Percentiles rank a stretch among this genome's conserved stretches.
Evolutionary conservation across 2,113 vertebrate genomes (phyloP).

Genomic region (Protobothrops flavoviridis): DNA sequence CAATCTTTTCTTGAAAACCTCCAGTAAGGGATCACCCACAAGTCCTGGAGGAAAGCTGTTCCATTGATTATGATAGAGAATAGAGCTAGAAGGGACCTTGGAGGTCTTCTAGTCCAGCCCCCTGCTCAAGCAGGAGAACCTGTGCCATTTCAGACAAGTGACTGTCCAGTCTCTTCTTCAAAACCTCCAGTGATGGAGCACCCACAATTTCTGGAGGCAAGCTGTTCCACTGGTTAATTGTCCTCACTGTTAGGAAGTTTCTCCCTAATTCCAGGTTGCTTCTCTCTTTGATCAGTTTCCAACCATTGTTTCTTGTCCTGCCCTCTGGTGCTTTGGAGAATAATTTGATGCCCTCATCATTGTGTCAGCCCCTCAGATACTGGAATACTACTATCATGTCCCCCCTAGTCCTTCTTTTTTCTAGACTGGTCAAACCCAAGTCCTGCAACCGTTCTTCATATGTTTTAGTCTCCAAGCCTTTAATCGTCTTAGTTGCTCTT

Average conservation of each 20-base stretch:
- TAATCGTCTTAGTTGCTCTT: too few species aligned
- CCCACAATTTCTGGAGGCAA: rapidly evolving
- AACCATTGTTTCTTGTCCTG: background rate
- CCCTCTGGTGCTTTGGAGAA: background rate
- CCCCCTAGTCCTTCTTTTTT: background rate
- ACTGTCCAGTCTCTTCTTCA: background rate
- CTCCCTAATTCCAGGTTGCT: background rate
- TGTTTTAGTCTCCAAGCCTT: background rate
- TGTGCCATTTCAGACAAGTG: background rate
- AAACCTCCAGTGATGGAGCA: background rate
- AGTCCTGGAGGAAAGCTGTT: too few species aligned
- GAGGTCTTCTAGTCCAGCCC: background rate
- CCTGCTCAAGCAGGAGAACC: background rate
- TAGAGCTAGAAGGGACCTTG: background rate
- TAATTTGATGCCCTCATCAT: background rate
- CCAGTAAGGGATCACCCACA: too few species aligned
- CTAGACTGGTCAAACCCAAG: background rate
- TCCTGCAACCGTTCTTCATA: background rate
- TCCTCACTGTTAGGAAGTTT: background rate
- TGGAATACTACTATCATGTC: background rate
- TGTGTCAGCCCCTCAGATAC: background rate
- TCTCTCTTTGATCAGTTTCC: background rate
- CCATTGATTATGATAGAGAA: too few species aligned
- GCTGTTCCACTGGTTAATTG: background rate
- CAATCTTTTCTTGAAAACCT: too few species aligned